phyloP scores from a whole-genome alignment of 2,797 vertebrate species.

The Dendrocincla fuliginosa region DNA sequence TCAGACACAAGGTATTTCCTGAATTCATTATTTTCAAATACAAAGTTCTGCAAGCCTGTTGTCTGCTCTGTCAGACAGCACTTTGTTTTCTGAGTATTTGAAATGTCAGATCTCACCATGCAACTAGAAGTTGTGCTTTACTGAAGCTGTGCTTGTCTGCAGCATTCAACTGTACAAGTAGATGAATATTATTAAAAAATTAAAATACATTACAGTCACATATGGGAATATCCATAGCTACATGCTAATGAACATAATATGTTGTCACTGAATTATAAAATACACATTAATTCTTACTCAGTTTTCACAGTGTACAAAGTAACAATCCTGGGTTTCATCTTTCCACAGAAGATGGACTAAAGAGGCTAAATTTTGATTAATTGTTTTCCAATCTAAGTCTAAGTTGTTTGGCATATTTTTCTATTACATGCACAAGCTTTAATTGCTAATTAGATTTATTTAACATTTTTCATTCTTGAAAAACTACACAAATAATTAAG shows the following conservation, averaged over 20 bases:
- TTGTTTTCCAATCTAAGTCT: not conserved
- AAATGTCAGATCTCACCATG: not conserved
- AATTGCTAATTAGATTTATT: slow-evolving; percentile 1
- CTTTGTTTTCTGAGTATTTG: not conserved
- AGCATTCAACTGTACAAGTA: not conserved
- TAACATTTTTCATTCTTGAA: not conserved
- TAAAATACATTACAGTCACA: not conserved
- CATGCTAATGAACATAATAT: not conserved
- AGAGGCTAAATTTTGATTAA: not conserved
- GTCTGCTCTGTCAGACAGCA: not conserved
- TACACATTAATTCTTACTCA: not conserved
- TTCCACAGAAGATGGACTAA: not conserved
- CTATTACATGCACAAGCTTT: not conserved
- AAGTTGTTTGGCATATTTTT: not conserved
- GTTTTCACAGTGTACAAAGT: not conserved
- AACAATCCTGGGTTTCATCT: not conserved
- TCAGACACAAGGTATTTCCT: slow-evolving; percentile 56
- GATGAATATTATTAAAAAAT: not conserved
- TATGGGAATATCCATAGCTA: not conserved
- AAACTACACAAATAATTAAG: not conserved
- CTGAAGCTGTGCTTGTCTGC: not conserved
- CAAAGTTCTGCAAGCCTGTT: slow-evolving; percentile 31
- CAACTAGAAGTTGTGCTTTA: not conserved
- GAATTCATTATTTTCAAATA: slow-evolving; percentile 50
- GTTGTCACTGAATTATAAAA: slow-evolving; percentile 1